phyloP scores from a whole-genome alignment of 2,888 invertebrate genomes.

The Sabatieria punctata region DNA sequence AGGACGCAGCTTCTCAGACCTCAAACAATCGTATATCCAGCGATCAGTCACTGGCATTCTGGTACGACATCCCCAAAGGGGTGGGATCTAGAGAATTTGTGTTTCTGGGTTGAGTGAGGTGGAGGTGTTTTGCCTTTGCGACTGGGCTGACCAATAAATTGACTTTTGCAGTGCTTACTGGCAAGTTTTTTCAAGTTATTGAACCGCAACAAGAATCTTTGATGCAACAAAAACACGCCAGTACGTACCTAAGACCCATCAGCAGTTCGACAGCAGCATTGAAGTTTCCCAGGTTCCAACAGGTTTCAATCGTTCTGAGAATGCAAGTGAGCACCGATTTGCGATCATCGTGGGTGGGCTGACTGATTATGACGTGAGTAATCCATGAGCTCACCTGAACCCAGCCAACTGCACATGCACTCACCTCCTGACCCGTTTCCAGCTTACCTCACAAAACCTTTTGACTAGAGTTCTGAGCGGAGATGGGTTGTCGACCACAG shows the following conservation, averaged over 20 bases:
- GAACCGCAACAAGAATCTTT: too few relatives aligned
- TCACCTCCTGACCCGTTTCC: not conserved
- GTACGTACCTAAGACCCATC: conserved; percentile 62
- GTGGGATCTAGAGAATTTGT: not conserved
- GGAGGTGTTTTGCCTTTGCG: too few relatives aligned
- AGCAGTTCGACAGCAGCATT: conserved; percentile 89
- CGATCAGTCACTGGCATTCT: too few relatives aligned
- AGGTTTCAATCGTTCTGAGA: conserved; percentile 65
- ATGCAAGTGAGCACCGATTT: conserved; percentile 73
- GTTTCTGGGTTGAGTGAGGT: not conserved
- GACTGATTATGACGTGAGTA: conserved; percentile 70
- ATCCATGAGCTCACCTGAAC: conserved; percentile 80
- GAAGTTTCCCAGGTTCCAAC: conserved; percentile 89
- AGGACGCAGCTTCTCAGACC: conserved; percentile 73
- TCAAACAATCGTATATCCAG: conserved; percentile 36
- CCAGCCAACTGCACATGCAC: not conserved
- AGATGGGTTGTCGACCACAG: conserved; percentile 35
- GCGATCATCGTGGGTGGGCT: conserved; percentile 66
- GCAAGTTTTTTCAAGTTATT: too few relatives aligned
- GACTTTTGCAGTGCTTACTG: too few relatives aligned
- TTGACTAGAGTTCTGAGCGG: conserved; percentile 63
- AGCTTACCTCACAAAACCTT: conserved; percentile 67
- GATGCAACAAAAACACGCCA: too few relatives aligned
- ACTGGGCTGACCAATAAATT: too few relatives aligned
- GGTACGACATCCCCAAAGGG: too few relatives aligned